Percentiles rank a stretch among this genome's conserved stretches.
Evolutionary conservation across 2,888 invertebrate genomes (phyloP).

Genomic region (Laothoe populi): DNA sequence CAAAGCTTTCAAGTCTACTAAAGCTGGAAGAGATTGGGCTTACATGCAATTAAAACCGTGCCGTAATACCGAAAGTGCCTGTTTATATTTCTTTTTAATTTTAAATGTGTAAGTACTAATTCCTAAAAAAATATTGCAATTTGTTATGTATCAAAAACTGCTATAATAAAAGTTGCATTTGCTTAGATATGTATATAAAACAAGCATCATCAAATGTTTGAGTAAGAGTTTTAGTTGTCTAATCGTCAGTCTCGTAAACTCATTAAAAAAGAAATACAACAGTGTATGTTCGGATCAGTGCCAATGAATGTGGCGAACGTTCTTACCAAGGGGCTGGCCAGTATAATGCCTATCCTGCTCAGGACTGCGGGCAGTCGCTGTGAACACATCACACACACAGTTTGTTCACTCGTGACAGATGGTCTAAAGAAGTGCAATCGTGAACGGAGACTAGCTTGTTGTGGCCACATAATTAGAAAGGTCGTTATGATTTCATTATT

Average conservation of each 20-base stretch:
- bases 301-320: slow-evolving; percentile 80
- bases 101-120: background rate
- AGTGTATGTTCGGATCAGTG: slow-evolving; percentile 72
- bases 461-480: slow-evolving; percentile 61
- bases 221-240: background rate
- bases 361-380: slow-evolving; percentile 98
- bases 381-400: slow-evolving; percentile 88
- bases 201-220: no score
- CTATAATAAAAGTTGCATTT: no score
- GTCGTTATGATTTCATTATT: slow-evolving; percentile 25
- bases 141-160: no score
- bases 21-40: slow-evolving; percentile 19
- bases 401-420: slow-evolving; percentile 83
- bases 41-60: slow-evolving; percentile 27
- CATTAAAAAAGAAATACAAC: slow-evolving; percentile 64
- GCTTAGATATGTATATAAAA: no score
- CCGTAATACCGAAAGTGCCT: slow-evolving; percentile 12
- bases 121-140: background rate
- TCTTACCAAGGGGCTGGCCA: slow-evolving; percentile 98
- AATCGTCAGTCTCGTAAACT: slow-evolving; percentile 17
- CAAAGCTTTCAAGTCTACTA: slow-evolving; percentile 13
- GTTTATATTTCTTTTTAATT: slow-evolving; percentile 20
- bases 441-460: slow-evolving; percentile 79
- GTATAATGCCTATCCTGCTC: slow-evolving; percentile 98
- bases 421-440: slow-evolving; percentile 75